phyloP scores from a whole-genome alignment of 2,888 invertebrate genomes.

The Drosophila bunnanda region DNA sequence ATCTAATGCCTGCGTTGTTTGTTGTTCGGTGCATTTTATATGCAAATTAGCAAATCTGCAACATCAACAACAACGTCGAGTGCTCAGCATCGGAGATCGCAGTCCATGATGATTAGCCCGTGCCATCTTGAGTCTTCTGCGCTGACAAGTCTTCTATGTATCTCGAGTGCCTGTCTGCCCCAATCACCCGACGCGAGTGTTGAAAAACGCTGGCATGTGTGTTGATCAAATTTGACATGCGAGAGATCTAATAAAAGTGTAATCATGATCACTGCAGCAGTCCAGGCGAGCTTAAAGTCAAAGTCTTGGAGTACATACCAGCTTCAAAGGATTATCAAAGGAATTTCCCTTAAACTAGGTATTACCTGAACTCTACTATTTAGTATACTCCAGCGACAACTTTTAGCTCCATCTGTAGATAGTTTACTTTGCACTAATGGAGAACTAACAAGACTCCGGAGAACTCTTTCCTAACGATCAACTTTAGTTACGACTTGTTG shows the following conservation, averaged over 20 bases:
- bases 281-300: background rate
- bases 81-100: slow-evolving; percentile 31
- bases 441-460: background rate
- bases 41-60: slow-evolving; percentile 61
- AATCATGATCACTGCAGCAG: slow-evolving; percentile 11
- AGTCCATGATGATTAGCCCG: slow-evolving; percentile 56
- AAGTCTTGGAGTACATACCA: background rate
- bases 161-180: slow-evolving; percentile 34
- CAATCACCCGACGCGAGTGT: slow-evolving; percentile 44
- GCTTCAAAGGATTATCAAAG: background rate
- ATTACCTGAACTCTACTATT: background rate
- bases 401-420: background rate
- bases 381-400: background rate
- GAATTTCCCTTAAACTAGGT: background rate
- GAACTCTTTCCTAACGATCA: slow-evolving; percentile 15
- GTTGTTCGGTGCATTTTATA: slow-evolving; percentile 56
- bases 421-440: slow-evolving; percentile 3
- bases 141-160: background rate
- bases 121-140: slow-evolving; percentile 9
- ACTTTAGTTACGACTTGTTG: slow-evolving; percentile 12
- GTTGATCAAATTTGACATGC: slow-evolving; percentile 54
- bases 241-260: slow-evolving; percentile 32
- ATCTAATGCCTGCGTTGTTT: slow-evolving; percentile 24
- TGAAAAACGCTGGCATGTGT: slow-evolving; percentile 55
- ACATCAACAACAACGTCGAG: slow-evolving; percentile 29